These are phyloP conservation scores for Oncorhynchus nerka DNA, from an alignment of 2,113 vertebrate genomes.

Conservation along the genomic window DNA sequence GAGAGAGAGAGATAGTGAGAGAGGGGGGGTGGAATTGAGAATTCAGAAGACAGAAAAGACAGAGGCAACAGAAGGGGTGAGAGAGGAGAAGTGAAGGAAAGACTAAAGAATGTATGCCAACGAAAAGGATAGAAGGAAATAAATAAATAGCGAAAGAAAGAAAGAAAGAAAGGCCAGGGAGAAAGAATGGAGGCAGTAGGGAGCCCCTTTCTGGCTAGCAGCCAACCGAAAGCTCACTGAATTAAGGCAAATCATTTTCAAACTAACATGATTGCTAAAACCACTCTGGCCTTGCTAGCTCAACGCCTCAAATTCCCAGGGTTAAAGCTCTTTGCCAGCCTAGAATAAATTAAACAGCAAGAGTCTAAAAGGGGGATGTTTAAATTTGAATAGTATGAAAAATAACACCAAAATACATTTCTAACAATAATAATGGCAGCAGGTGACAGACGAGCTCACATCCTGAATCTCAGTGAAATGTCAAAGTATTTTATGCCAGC, in stretches of 20 bases:
- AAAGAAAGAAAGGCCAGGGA: neutral
- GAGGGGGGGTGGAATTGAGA: too few species aligned
- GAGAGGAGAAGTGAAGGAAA: neutral
- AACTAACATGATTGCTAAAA: conserved; percentile 30
- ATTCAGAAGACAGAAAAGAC: neutral
- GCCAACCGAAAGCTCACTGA: conserved; percentile 29
- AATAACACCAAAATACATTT: neutral
- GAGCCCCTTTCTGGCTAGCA: conserved; percentile 24
- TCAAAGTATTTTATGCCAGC: neutral
- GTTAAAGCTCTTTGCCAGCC: neutral
- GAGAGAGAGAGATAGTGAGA: too few species aligned
- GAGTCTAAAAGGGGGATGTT: conserved; percentile 17
- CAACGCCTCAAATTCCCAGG: conserved; percentile 17
- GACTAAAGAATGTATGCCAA: neutral
- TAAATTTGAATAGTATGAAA: conserved; percentile 16
- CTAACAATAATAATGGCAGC: neutral
- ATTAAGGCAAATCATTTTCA: conserved; percentile 36
- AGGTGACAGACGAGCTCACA: neutral
- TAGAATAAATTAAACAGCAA: conserved; percentile 24
- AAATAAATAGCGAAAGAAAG: neutral
- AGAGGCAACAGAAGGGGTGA: neutral
- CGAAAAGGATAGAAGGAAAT: neutral
- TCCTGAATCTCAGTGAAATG: neutral
- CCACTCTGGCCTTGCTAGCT: conserved; percentile 7
- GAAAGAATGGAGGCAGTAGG: neutral